phyloP scores from a whole-genome alignment of 2,113 vertebrate species.

The Candoia aspera region DNA sequence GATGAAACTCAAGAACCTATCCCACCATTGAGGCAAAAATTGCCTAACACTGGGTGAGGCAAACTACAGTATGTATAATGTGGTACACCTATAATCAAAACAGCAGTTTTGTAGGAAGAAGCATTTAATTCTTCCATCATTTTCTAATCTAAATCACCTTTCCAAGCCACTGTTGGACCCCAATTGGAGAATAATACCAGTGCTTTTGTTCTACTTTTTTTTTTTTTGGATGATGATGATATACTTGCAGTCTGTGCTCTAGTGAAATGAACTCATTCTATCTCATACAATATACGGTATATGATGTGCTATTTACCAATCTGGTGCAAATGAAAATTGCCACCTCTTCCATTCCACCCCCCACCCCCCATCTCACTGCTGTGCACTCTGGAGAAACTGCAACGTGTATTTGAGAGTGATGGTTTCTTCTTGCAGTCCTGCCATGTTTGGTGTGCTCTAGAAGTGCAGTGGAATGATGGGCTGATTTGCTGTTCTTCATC shows the following conservation, averaged over 20 bases:
- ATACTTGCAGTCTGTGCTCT: background rate
- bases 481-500: constrained; percentile 6
- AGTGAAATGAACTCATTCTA: background rate
- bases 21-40: background rate
- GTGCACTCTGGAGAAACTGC: background rate
- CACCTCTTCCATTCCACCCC: background rate
- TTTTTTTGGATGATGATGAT: background rate
- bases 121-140: background rate
- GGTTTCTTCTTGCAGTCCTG: background rate
- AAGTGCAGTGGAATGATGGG: too few relatives aligned
- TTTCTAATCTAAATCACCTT: background rate
- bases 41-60: background rate
- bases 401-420: background rate
- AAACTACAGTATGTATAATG: background rate
- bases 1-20: background rate
- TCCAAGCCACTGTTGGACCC: background rate
- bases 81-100: background rate
- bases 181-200: background rate
- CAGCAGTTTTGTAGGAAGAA: background rate
- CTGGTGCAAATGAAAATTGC: background rate
- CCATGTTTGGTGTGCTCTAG: background rate
- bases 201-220: background rate
- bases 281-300: background rate
- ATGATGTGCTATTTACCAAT: background rate
- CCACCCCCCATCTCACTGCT: background rate